Evolutionary conservation across 1,140 invertebrate species (phyloP).

Genomic region (Epicauta chinensis): DNA sequence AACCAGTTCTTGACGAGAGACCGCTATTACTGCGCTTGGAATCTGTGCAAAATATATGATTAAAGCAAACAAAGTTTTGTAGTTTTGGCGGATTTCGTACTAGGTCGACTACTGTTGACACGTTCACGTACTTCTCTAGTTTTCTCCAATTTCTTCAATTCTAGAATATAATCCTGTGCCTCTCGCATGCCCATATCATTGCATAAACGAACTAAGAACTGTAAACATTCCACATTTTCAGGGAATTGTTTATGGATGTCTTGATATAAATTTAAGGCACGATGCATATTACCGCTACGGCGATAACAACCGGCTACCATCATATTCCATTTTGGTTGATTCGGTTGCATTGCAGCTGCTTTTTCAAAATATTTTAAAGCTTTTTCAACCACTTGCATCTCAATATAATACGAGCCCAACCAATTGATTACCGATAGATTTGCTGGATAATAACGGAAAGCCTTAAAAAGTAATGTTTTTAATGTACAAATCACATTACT

Average conservation of each 20-base stretch:
- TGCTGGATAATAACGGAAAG: slow-evolving; percentile 83
- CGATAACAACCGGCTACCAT: slow-evolving; percentile 79
- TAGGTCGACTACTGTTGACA: slow-evolving; percentile 52
- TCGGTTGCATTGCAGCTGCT: slow-evolving; percentile 80
- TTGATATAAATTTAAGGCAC: slow-evolving; percentile 73
- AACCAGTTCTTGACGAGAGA: slow-evolving; percentile 50
- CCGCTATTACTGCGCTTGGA: slow-evolving; percentile 52
- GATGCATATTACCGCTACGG: slow-evolving; percentile 74
- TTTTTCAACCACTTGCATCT: slow-evolving; percentile 82
- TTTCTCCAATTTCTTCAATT: slow-evolving; percentile 79
- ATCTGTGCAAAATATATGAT: too few relatives aligned
- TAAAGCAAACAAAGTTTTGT: slow-evolving; percentile 1
- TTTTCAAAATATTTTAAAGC: slow-evolving; percentile 83
- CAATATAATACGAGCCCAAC: slow-evolving; percentile 86
- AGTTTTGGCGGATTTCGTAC: slow-evolving; percentile 28
- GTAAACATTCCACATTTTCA: slow-evolving; percentile 80
- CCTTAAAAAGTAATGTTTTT: slow-evolving; percentile 46
- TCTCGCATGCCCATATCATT: slow-evolving; percentile 79
- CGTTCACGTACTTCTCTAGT: slow-evolving; percentile 62
- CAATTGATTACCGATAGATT: slow-evolving; percentile 87
- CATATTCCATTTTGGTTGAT: slow-evolving; percentile 77
- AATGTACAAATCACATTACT: not conserved
- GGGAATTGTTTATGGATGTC: slow-evolving; percentile 72
- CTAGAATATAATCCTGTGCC: slow-evolving; percentile 67
- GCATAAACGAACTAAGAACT: slow-evolving; percentile 75